Evolutionary conservation across 1,140 invertebrate genomes (phyloP), one percentile per base, ranked within the genome.

Genomic region (Brachionus rubens): DNA sequence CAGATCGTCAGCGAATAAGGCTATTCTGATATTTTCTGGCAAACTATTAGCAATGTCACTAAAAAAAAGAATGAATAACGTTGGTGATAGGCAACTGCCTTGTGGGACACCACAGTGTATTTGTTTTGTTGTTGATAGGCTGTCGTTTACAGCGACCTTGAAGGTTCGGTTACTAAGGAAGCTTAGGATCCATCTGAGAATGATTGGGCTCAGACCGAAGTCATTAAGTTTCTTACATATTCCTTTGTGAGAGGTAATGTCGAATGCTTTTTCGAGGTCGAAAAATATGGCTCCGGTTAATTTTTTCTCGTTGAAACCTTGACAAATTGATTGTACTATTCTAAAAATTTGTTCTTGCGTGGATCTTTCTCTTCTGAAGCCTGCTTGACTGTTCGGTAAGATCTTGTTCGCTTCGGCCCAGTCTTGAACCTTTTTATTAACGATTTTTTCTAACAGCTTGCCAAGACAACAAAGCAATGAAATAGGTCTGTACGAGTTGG

Each of bases 261-360:
- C 85, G 54, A 84, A 85, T 0, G 83, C 82, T 78, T 85, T 84
- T 54, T 80, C 79, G 2, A 85, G 77, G 43, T 86, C 84, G 14
- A 85, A 78, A 12, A 83, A 76, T 0, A 83, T 30, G 41, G 80
- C 77, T 0, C 77, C 76, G 6, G 80, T 80, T 9, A 79, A 75
- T 43, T 80, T 72, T 2, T 81, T 80, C 77, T 78, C 78, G 67
- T 82, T 83, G 24, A 81, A 82, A 16, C 79, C 79, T 7, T 77
- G 40, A 1, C 72, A 77, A 1, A 85, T 81, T 43, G 81, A 75
- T 70, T 82, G 80, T 0, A 79, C 79, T 16, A 86, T 78, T 56
- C 81, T 75, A 0, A 80, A 50, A 3, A 85, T 28, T 76, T 85
- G 83, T 67, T 83, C 80, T 0, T 79, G 78, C 0, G 83, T 85